A percentile compares a stretch with the other conserved stretches of the same genome.
phyloP scores from a whole-genome alignment of 1,140 invertebrate genomes.

The Drosophila nigrodunni region DNA sequence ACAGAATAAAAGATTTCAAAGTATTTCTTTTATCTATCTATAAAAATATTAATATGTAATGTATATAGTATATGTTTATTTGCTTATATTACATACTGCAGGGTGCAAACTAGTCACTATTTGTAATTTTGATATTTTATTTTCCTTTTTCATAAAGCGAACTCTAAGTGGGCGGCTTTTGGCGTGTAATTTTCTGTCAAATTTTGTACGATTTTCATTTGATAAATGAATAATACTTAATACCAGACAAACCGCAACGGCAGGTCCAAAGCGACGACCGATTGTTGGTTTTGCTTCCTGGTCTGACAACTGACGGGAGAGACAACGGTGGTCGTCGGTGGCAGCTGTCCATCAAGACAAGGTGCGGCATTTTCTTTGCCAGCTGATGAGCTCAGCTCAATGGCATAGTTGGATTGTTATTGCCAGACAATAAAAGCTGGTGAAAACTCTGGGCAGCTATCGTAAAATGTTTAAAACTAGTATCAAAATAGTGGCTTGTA shows the following conservation, averaged over 20 bases:
- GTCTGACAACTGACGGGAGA: conserved; percentile 19
- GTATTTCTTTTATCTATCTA: too few species aligned
- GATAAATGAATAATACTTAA: conserved; percentile 43
- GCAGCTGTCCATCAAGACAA: conserved; percentile 25
- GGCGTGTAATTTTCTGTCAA: conserved; percentile 31
- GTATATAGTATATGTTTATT: too few species aligned
- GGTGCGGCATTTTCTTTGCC: conserved; percentile 7
- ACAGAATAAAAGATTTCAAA: too few species aligned
- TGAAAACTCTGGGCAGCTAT: neutral
- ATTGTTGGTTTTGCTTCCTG: conserved; percentile 31
- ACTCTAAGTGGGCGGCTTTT: conserved; percentile 31
- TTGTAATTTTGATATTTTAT: neutral
- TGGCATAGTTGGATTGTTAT: conserved; percentile 21
- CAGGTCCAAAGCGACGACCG: neutral
- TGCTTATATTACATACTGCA: too few species aligned
- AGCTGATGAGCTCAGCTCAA: conserved; percentile 15
- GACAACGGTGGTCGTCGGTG: neutral
- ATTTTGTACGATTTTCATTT: conserved; percentile 41
- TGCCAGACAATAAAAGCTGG: neutral
- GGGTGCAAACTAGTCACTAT: neutral
- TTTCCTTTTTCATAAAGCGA: neutral
- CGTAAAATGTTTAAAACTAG: neutral
- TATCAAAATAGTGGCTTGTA: neutral
- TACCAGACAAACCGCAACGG: conserved; percentile 14
- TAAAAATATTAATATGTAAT: too few species aligned